Evolutionary conservation across 2,113 vertebrate species (phyloP), one percentile per base, ranked within the genome.

Genomic region (Dicentrarchus labrax): DNA sequence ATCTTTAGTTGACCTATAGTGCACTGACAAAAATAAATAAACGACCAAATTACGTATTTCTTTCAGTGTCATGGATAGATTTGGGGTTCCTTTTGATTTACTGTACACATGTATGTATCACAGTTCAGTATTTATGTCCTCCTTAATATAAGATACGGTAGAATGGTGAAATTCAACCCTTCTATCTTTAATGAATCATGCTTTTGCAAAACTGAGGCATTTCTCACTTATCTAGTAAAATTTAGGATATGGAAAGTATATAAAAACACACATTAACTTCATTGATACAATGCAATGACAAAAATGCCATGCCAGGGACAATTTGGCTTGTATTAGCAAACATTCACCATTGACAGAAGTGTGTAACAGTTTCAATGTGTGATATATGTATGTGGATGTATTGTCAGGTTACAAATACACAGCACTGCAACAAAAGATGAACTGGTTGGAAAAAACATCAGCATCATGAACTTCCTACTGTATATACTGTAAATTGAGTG

Each of bases 401-500:
- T 30, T 30, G 30, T 30, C 30, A 30, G 30, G 30, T 30, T 30
- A 30, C 30, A 30, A 30, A 30, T 30, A 30, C 30, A 30, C 30
- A 30, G 4, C 30, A 30, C 30, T 30, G 30, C 30, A 30, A 30
- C 30, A 30, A 30, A 30, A 30, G 30, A 45, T 43, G 51, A 59
- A 59, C 21, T 36, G 16, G 45, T 16, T 76, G 53, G 50, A 73
- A 65, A 72, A 47, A 47, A 3, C 13, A 15, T 8, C 22, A 59
- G 24, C 19, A 59, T 73, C 30, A 68, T 45, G 21, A 61, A 13
- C 10, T 22, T 53, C 8, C 3, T 41, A 3, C 47, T 84, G 47
- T 88, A 62, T 90, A 82, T 86, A 85, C 79, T 79, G 88, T 90
- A 87, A 90, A 79, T 56, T 13, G 16, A 16, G 38, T 39, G 38